Evolutionary conservation across 2,888 invertebrate species (phyloP), one percentile per base, ranked within the genome.

Genomic region (Chironomus riparius): DNA sequence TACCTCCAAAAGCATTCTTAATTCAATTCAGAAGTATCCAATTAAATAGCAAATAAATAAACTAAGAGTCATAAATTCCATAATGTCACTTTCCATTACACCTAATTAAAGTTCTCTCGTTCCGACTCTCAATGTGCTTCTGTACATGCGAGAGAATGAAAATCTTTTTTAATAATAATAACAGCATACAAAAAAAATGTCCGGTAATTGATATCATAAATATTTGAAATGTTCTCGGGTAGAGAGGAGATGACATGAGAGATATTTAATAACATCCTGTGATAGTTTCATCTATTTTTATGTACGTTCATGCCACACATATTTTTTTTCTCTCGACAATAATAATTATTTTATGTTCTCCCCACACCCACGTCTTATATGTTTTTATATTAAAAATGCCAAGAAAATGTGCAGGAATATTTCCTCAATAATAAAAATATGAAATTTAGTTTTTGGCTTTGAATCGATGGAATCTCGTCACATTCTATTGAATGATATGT

Each of bases 201-300:
- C 72, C 72, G 72, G 72, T 72, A 72, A 72, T 72, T 72, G 72
- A 72, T 72, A 72, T 72, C 72, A 72, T 72, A 72, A 72, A 72
- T 72, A 72, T 72, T 72, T 72, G 61, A 72, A 62, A 65, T 72
- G 72, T 47, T 38, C 38, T 38, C 38, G 38, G 10, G 38, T 10
- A 38, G 38, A 38, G 38, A 38, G 38, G 38, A 38, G 38, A 38
- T 38, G 38, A 38, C 38, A 38, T 18, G 68, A 12, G 13, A 28
- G n/a, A 68, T n/a, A 48, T 50, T 21, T 56, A n/a, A 15, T 56
- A n/a, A 15, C 56, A 18, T 56, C 56, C 56, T 18, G 18, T 56
- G 56, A 15, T 15, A 56, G n/a, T 56, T 15, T 56, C 18, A 15
- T 56, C 56, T 56, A n/a, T 56, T 18, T 56, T 15, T 56, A 18